phyloP scores from a whole-genome alignment of 53 echinoderm and acorn worm genomes.

The Patiria pectinifera region DNA sequence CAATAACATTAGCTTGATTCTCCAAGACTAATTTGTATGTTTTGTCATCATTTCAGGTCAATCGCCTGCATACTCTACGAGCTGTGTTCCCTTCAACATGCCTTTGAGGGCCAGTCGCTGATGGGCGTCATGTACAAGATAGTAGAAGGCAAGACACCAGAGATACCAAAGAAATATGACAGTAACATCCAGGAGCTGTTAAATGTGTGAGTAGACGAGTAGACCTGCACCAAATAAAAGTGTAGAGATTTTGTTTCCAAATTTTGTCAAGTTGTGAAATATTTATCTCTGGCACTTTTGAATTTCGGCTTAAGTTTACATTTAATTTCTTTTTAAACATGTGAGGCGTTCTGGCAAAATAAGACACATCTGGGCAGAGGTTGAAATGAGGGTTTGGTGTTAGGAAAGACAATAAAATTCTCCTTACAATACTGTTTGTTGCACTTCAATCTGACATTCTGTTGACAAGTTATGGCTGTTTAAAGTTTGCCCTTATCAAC shows the following conservation, averaged over 20 bases:
- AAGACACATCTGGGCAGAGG: too few relatives aligned
- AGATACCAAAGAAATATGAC: conserved; percentile 80
- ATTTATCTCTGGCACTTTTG: not conserved
- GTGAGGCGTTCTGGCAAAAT: too few relatives aligned
- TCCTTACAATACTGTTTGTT: too few relatives aligned
- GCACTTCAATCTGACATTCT: too few relatives aligned
- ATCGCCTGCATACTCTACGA: conserved; percentile 98
- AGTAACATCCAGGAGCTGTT: conserved; percentile 84
- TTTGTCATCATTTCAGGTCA: conserved; percentile 68
- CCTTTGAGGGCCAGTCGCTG: conserved; percentile 97
- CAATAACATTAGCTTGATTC: too few relatives aligned
- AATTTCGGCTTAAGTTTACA: too few relatives aligned
- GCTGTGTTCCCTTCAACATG: conserved; percentile 94
- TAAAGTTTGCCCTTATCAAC: too few relatives aligned
- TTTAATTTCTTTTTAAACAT: too few relatives aligned
- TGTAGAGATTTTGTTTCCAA: not conserved
- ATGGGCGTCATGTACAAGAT: conserved; percentile 99
- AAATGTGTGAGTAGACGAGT: conserved; percentile 72
- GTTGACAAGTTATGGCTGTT: too few relatives aligned
- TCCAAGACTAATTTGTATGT: not conserved
- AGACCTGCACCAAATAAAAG: not conserved
- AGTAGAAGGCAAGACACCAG: conserved; percentile 93
- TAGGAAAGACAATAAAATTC: too few relatives aligned
- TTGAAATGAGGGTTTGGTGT: too few relatives aligned
- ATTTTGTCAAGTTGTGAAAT: not conserved